These are phyloP conservation scores for Eutolmus rufibarbis DNA, from an alignment of 2,888 invertebrate genomes.

Conservation along the genomic window DNA sequence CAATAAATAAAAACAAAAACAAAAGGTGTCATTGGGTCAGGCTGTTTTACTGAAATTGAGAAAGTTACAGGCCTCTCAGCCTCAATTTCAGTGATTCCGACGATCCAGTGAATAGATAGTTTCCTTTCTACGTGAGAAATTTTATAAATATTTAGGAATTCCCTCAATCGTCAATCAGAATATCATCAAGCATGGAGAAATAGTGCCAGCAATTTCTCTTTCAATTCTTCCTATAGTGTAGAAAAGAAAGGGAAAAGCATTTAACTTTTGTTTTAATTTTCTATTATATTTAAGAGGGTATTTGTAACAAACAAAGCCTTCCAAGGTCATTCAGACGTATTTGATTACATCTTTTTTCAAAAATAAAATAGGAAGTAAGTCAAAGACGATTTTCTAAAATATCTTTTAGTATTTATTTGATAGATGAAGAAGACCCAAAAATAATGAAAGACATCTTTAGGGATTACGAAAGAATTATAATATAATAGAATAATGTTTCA, in stretches of 20 bases:
- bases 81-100: not conserved
- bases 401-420: too few relatives aligned
- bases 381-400: too few relatives aligned
- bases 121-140: not conserved
- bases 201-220: not conserved
- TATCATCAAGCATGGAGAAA: not conserved
- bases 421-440: too few relatives aligned
- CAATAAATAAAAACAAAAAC: not conserved
- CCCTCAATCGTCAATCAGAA: not conserved
- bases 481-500: too few relatives aligned
- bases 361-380: not conserved
- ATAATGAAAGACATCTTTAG: too few relatives aligned
- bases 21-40: not conserved
- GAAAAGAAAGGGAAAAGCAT: not conserved
- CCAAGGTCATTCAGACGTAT: too few relatives aligned
- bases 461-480: too few relatives aligned
- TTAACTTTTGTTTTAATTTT: not conserved
- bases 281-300: too few relatives aligned
- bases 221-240: not conserved
- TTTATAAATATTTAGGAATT: not conserved
- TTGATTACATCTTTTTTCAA: not conserved
- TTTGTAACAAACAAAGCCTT: too few relatives aligned
- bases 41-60: not conserved
- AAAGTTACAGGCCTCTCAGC: not conserved
- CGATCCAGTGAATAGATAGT: not conserved